Evolutionary conservation across 1,140 invertebrate species (phyloP), one percentile per base, ranked within the genome.

Genomic region (Stegodyphus dumicola): DNA sequence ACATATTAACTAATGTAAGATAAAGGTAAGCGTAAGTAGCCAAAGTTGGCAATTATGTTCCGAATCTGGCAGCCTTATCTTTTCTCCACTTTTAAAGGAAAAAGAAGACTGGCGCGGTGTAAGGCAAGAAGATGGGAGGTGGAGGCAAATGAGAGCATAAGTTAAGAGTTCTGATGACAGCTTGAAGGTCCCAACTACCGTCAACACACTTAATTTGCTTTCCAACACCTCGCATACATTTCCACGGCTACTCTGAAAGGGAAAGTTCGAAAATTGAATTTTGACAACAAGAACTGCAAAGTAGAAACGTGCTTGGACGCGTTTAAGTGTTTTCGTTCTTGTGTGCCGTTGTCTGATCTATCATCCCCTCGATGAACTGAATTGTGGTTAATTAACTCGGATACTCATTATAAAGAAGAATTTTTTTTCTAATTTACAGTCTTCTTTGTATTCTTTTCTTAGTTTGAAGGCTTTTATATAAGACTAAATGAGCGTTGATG

Each of bases 161-260:
- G 70, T 73, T 79, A 79, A 79, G 67, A 70, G 66, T 70, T 51
- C 49, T 66, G 77, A 56, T 79, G 77, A 79, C 77, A 79, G 77
- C 67, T 79, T 79, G 77, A 56, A 79, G 77, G 77, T 70, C 66
- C 77, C 52, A 79, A 70, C 77, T 54, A 79, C 77, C 65, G 53
- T 79, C 77, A 79, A 81, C 78, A 81, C 78, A 64, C 78, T 81
- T 81, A 71, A 81, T 81, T 79, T 69, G 69, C 53, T 64, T 69
- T 33, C 76, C 56, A 60, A 60, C 74, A 64, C 49, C 18, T 65
- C 76, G 77, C 56, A 67, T 67, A 18, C 17, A 18, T 67, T 67
- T 18, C 64, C 15, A 33, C 52, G 15, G 77, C 51, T 70, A 17
- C 66, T 69, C 70, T 69, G 7, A 54, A 18, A 51, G 78, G 78